Conservation (phyloP, 2,113 vertebrate genomes). For the Scolopax mira region DNA sequence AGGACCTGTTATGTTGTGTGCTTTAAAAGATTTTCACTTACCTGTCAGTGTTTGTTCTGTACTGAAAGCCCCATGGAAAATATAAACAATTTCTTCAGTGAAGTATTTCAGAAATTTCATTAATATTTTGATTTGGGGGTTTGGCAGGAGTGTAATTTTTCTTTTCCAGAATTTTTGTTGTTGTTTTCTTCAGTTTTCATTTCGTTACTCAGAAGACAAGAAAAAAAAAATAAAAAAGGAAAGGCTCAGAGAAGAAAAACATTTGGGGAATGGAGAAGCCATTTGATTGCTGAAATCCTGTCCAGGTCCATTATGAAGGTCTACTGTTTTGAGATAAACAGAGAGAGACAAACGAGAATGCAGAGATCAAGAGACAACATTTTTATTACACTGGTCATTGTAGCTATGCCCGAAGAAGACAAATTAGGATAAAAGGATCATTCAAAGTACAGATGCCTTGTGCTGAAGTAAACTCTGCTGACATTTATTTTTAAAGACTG, state of each 20-base stretch:
- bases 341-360: background rate
- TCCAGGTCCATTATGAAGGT: background rate
- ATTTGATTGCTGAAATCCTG: background rate
- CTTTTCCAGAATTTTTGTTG: background rate
- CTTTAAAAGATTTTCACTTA: background rate
- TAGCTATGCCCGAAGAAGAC: background rate
- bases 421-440: background rate
- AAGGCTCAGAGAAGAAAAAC: background rate
- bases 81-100: background rate
- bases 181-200: background rate
- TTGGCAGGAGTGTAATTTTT: background rate
- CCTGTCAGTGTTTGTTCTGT: background rate
- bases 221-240: background rate
- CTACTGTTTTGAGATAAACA: background rate
- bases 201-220: background rate
- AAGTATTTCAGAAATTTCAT: background rate
- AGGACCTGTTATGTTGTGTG: background rate
- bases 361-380: background rate
- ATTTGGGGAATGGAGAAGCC: background rate
- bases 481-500: background rate
- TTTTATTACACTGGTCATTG: background rate
- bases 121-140: background rate
- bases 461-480: background rate
- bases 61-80: background rate
- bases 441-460: background rate